Conservation (phyloP, 2,113 vertebrate species). For the Hiodon tergisus region DNA sequence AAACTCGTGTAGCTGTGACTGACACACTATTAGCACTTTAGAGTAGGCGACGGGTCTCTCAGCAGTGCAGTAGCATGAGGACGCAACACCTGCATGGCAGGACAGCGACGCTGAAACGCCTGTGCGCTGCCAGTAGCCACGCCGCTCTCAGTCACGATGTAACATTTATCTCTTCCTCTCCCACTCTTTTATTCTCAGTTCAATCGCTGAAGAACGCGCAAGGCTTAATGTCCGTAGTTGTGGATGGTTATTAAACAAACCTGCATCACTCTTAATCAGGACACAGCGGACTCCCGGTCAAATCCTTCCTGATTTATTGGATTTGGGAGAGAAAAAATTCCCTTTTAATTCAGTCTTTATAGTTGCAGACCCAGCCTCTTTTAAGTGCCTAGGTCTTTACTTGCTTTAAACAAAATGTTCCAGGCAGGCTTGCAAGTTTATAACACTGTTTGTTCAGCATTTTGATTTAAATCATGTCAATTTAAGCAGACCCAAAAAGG, state of each 20-base stretch:
- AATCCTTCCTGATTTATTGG: not conserved
- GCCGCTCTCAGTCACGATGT: no score
- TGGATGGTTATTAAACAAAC: not conserved
- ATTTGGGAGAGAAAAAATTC: not conserved
- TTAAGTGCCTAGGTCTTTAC: not conserved
- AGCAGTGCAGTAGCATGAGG: no score
- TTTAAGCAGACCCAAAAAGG: not conserved
- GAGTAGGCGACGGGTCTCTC: not conserved
- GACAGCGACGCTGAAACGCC: constrained; percentile 5
- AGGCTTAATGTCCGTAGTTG: not conserved
- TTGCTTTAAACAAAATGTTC: no score
- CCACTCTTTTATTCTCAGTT: not conserved
- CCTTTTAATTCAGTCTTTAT: not conserved
- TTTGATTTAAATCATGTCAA: not conserved
- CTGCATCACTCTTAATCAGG: not conserved
- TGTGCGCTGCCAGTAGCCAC: not conserved
- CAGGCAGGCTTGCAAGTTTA: no score
- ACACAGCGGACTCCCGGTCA: not conserved
- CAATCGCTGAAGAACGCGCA: not conserved
- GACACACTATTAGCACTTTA: not conserved
- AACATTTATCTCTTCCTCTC: no score
- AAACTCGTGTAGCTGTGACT: not conserved
- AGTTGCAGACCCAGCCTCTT: not conserved
- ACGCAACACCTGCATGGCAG: not conserved
- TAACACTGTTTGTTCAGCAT: not conserved